phyloP scores from a whole-genome alignment of 2,888 invertebrate species.

The Epistrophe grossulariae region DNA sequence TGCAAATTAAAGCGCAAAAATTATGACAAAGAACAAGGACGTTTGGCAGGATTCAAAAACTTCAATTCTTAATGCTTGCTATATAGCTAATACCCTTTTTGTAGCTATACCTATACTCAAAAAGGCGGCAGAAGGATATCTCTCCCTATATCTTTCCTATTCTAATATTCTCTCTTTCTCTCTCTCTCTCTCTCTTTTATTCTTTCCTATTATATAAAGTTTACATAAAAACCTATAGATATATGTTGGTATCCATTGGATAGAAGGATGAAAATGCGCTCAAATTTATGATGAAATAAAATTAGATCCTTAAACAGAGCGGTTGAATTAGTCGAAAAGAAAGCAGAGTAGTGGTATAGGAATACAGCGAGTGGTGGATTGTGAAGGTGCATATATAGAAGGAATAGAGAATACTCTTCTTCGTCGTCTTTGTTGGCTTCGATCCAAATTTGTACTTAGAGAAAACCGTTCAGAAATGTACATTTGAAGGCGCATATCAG shows the following conservation, averaged over 20 bases:
- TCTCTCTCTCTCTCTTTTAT: background rate
- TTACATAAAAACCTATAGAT: background rate
- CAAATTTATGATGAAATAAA: constrained; percentile 73
- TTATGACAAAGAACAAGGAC: constrained; percentile 62
- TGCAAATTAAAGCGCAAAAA: constrained; percentile 73
- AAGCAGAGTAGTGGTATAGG: background rate
- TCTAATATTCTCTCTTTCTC: background rate
- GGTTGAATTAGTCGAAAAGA: constrained; percentile 3
- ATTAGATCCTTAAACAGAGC: constrained; percentile 62
- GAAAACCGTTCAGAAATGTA: constrained; percentile 28
- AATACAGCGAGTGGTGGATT: background rate
- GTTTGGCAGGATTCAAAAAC: constrained; percentile 60
- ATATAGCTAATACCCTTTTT: constrained; percentile 58
- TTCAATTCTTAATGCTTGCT: constrained; percentile 40
- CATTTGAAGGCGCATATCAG: constrained; percentile 2
- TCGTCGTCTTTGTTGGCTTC: constrained; percentile 59
- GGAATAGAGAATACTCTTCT: background rate
- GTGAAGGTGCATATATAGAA: background rate
- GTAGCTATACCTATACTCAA: background rate
- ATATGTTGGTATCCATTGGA: background rate
- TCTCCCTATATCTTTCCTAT: background rate
- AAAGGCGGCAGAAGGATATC: background rate
- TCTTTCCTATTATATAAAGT: constrained; percentile 56
- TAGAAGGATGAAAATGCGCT: constrained; percentile 50
- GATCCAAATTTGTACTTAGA: constrained; percentile 73